Conservation (phyloP, 2,888 invertebrate genomes). For the Zygothrica quintamaculata region DNA sequence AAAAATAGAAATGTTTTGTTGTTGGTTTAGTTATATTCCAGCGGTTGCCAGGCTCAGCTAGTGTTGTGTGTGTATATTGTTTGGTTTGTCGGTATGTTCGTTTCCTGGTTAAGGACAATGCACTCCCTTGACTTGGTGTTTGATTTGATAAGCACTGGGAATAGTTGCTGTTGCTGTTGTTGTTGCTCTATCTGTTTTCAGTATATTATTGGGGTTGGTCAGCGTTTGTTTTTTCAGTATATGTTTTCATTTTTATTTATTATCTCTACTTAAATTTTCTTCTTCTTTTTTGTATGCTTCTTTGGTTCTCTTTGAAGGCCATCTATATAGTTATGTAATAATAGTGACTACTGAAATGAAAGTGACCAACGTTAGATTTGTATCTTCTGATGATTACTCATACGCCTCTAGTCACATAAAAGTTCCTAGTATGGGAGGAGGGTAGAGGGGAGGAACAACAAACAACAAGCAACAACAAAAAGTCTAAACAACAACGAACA, state of each 20-base stretch:
- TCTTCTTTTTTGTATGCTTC: conserved; percentile 24
- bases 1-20: conserved; percentile 62
- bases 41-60: conserved; percentile 55
- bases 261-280: conserved; percentile 39
- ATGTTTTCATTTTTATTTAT: not conserved
- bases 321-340: conserved; percentile 65
- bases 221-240: conserved; percentile 1
- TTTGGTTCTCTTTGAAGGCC: conserved; percentile 57
- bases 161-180: not conserved
- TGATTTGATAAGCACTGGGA: not conserved
- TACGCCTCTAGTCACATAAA: conserved; percentile 53
- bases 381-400: conserved; percentile 76
- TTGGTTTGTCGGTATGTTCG: conserved; percentile 14
- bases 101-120: conserved; percentile 73
- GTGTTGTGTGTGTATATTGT: too few species aligned
- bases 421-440: too few species aligned
- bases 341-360: conserved; percentile 59
- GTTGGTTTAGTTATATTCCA: conserved; percentile 26
- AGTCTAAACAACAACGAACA: conserved; percentile 9
- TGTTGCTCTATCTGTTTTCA: too few species aligned
- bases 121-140: conserved; percentile 67
- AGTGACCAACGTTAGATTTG: conserved; percentile 73
- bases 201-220: conserved; percentile 21
- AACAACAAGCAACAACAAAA: conserved; percentile 21
- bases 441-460: conserved; percentile 9